Conservation (phyloP, 2,888 invertebrate genomes). For the Luperina nickerlii region DNA sequence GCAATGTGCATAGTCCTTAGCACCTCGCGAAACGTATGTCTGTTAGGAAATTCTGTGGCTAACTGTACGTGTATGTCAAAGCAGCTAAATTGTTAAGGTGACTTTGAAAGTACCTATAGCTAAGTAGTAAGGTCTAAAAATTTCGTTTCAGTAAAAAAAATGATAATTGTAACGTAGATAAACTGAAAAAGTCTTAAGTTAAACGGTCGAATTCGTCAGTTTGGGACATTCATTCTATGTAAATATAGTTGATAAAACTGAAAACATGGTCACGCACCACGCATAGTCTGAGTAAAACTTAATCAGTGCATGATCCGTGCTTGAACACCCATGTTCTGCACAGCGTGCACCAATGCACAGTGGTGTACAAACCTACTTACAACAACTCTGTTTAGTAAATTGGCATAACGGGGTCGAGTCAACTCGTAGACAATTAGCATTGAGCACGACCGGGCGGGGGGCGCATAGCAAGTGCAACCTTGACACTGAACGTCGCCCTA, state of each 20-base stretch:
- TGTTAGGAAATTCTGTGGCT: not conserved
- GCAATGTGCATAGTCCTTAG: conserved; percentile 15
- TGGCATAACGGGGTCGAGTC: conserved; percentile 77
- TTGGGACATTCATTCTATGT: not conserved
- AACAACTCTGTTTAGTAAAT: conserved; percentile 64
- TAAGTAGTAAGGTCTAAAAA: not conserved
- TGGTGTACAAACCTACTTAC: conserved; percentile 61
- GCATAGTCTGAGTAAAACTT: not conserved
- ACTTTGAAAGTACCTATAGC: not conserved
- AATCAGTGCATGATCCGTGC: conserved; percentile 10
- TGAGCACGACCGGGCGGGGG: conserved; percentile 75
- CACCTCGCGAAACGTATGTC: conserved; percentile 19
- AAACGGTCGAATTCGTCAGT: not conserved
- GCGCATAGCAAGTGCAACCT: conserved; percentile 88
- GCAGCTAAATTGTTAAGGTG: not conserved
- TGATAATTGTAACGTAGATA: not conserved
- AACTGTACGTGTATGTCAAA: not conserved
- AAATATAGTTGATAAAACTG: not conserved
- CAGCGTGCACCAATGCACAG: conserved; percentile 20
- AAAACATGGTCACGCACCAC: not conserved
- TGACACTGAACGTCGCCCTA: conserved; percentile 88
- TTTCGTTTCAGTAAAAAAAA: not conserved
- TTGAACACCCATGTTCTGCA: not conserved
- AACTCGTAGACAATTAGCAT: conserved; percentile 80
- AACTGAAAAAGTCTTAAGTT: not conserved